phyloP scores from a whole-genome alignment of 2,888 invertebrate species.

The Metallyticus violacea region DNA sequence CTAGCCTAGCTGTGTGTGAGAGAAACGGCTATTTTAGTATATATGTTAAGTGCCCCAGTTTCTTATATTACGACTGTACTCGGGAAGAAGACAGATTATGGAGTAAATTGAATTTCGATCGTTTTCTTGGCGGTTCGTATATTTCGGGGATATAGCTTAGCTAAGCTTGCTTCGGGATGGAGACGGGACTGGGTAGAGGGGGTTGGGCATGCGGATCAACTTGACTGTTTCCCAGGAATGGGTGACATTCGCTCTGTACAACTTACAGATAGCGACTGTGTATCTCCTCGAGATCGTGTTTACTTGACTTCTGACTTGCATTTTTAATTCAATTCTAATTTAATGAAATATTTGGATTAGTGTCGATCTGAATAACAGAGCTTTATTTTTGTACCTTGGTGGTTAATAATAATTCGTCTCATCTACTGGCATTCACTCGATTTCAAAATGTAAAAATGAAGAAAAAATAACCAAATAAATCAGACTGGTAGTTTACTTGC shows the following conservation, averaged over 20 bases:
- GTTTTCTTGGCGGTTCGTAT: constrained; percentile 24
- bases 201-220: not conserved
- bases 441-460: too few relatives aligned
- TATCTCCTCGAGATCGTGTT: not conserved
- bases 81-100: constrained; percentile 30
- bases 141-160: constrained; percentile 14
- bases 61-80: constrained; percentile 6
- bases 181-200: not conserved
- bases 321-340: not conserved
- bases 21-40: not conserved
- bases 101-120: constrained; percentile 33
- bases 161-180: constrained; percentile 1
- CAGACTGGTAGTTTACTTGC: too few relatives aligned
- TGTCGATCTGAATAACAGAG: too few relatives aligned
- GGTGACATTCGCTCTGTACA: not conserved
- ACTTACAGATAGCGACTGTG: not conserved
- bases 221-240: not conserved
- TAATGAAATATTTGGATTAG: too few relatives aligned
- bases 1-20: not conserved
- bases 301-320: not conserved
- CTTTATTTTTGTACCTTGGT: too few relatives aligned
- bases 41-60: not conserved
- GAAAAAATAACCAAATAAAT: too few relatives aligned
- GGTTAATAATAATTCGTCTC: too few relatives aligned
- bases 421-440: too few relatives aligned